Evolutionary conservation across 2,113 vertebrate species (phyloP).

Genomic region (Brachionichthys hirsutus): DNA sequence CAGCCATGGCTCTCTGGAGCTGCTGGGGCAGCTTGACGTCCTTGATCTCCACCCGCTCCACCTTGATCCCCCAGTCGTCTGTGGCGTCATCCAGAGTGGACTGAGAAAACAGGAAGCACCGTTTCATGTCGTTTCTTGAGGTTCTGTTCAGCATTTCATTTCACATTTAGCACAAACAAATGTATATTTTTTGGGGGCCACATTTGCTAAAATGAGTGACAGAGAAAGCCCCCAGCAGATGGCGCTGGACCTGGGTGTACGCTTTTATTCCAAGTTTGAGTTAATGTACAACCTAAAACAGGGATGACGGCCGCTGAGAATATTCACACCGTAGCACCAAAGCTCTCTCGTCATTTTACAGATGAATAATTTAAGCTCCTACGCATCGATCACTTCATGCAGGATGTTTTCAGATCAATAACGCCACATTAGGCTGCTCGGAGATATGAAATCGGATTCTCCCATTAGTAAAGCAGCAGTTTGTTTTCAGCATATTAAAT

Average conservation of each 20-base stretch:
- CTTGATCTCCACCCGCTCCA: slow-evolving; percentile 97
- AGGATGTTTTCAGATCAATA: too few species aligned
- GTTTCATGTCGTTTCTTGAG: not conserved
- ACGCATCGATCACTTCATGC: too few species aligned
- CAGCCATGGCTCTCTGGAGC: slow-evolving; percentile 97
- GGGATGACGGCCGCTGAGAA: too few species aligned
- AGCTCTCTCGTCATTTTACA: too few species aligned
- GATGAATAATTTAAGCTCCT: too few species aligned
- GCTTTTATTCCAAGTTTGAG: too few species aligned
- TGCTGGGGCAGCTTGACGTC: slow-evolving; percentile 92
- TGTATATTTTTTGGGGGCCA: not conserved
- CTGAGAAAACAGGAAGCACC: slow-evolving; percentile 59
- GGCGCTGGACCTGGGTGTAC: not conserved
- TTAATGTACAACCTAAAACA: too few species aligned
- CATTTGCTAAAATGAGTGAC: not conserved
- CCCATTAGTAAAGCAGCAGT: too few species aligned
- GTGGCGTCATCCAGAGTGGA: slow-evolving; percentile 87
- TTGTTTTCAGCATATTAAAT: too few species aligned
- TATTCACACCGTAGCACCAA: not conserved
- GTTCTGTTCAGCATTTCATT: not conserved
- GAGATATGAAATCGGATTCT: too few species aligned
- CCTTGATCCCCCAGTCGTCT: slow-evolving; percentile 95
- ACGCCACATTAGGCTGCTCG: too few species aligned
- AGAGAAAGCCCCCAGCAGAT: slow-evolving; percentile 34
- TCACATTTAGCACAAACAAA: not conserved